phyloP scores from a whole-genome alignment of 2,797 vertebrate species.

The Tokudaia tokunoshimensis region DNA sequence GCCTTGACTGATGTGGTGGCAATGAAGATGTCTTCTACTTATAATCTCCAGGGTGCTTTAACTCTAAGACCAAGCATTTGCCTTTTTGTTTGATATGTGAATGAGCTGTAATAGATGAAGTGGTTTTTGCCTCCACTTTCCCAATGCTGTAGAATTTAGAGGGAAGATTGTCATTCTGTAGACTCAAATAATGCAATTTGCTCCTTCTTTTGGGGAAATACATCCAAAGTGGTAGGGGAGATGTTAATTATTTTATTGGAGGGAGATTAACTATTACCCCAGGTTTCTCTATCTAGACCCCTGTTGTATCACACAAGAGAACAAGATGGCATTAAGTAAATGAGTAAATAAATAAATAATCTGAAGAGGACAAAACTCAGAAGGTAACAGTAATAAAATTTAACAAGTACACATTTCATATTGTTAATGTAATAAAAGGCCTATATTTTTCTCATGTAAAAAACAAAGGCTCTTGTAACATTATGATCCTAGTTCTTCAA shows the following conservation, averaged over 20 bases:
- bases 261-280: constrained; percentile 48
- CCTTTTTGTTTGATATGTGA: constrained; percentile 47
- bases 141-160: constrained; percentile 66
- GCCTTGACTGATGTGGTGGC: constrained; percentile 21
- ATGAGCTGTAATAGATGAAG: constrained; percentile 37
- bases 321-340: constrained; percentile 17
- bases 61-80: constrained; percentile 57
- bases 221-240: constrained; percentile 37
- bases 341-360: neutral
- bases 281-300: constrained; percentile 32
- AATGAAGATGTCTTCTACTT: constrained; percentile 49
- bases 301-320: constrained; percentile 26
- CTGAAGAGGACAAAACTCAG: constrained; percentile 34
- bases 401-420: neutral
- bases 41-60: constrained; percentile 62
- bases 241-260: constrained; percentile 67
- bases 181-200: constrained; percentile 55
- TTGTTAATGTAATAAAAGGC: neutral
- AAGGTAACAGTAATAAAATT: neutral
- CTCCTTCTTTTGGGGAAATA: constrained; percentile 65
- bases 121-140: constrained; percentile 50
- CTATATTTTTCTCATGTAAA: constrained; percentile 5
- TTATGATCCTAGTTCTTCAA: neutral
- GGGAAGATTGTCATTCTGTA: constrained; percentile 52
- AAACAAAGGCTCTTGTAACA: neutral